A percentile compares a stretch with the other conserved stretches of the same genome.
Conservation (phyloP, 30 jellyfish, hydroid and myxozoan genomes). For the Chrysaora quinquecirrha region DNA sequence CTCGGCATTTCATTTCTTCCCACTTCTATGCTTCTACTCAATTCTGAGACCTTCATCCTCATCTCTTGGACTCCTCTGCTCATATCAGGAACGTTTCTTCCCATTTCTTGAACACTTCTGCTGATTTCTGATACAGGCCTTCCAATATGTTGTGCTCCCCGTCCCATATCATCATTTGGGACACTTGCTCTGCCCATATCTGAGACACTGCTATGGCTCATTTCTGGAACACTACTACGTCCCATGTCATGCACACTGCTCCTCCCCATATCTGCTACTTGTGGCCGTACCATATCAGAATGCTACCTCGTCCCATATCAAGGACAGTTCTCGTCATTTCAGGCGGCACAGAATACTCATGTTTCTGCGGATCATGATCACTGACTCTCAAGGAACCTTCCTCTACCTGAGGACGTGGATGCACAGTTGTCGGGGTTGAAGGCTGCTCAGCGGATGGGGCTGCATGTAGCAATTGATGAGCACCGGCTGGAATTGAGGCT, state of each 20-base stretch:
- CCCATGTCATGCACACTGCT: slow-evolving; percentile 45
- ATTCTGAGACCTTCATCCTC: slow-evolving; percentile 55
- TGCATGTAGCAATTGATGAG: slow-evolving; percentile 56
- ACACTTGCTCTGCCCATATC: slow-evolving; percentile 48
- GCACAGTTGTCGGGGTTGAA: slow-evolving; percentile 64
- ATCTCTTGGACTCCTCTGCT: slow-evolving; percentile 54
- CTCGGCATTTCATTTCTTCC: slow-evolving; percentile 39
- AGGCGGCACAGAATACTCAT: slow-evolving; percentile 38
- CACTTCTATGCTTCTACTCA: slow-evolving; percentile 20
- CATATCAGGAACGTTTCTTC: slow-evolving; percentile 32
- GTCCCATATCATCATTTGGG: slow-evolving; percentile 4
- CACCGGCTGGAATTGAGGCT: slow-evolving; percentile 45
- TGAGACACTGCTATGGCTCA: slow-evolving; percentile 49
- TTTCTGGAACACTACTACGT: slow-evolving; percentile 41
- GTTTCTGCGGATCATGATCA: slow-evolving; percentile 47
- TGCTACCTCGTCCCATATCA: slow-evolving; percentile 48
- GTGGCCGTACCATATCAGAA: slow-evolving; percentile 7
- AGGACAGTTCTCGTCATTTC: slow-evolving; percentile 51
- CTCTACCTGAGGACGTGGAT: slow-evolving; percentile 72
- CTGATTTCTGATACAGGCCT: slow-evolving; percentile 35
- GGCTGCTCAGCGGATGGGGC: slow-evolving; percentile 73
- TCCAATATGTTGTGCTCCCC: not conserved
- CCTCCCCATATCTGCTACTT: slow-evolving; percentile 34
- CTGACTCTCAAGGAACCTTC: slow-evolving; percentile 47
- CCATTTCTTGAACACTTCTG: slow-evolving; percentile 29